Evolutionary conservation across 2,113 vertebrate genomes (phyloP).

Genomic region (Apeltes quadracus): DNA sequence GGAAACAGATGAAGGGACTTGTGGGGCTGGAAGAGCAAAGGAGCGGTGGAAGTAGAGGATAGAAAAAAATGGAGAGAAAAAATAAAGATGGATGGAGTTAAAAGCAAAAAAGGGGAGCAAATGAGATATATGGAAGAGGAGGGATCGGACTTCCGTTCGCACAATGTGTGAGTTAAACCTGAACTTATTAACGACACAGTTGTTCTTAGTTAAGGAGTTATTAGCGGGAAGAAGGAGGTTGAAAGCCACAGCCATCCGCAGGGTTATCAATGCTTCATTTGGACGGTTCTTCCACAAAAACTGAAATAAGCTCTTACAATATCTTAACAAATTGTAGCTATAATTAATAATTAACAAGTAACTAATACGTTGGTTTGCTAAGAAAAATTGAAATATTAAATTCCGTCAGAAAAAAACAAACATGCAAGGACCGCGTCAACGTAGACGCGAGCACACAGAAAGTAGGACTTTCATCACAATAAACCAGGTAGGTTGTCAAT

Average conservation of each 20-base stretch:
- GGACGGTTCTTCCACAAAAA: neutral
- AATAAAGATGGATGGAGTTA: neutral
- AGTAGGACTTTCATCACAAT: constrained; percentile 21
- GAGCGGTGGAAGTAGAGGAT: constrained; percentile 1
- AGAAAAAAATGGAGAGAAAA: neutral
- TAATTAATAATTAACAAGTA: neutral
- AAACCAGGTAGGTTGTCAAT: constrained; percentile 31
- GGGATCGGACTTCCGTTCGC: constrained; percentile 34
- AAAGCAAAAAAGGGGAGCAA: neutral
- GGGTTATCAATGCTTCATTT: neutral
- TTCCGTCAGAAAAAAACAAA: neutral
- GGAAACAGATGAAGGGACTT: constrained; percentile 19
- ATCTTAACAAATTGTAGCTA: neutral
- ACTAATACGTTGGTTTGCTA: neutral
- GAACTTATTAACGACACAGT: neutral
- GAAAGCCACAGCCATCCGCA: neutral
- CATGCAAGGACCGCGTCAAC: neutral
- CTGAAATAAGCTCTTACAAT: neutral
- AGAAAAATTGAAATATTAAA: neutral
- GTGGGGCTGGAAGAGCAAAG: constrained; percentile 27
- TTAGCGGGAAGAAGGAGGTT: neutral
- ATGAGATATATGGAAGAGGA: neutral
- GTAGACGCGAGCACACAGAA: constrained; percentile 31
- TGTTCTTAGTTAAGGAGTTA: neutral
- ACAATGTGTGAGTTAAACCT: neutral